A percentile compares a stretch with the other conserved stretches of the same genome.
phyloP scores from a whole-genome alignment of 35 echinoderm and acorn worm species.

The Apostichopus japonicus region DNA sequence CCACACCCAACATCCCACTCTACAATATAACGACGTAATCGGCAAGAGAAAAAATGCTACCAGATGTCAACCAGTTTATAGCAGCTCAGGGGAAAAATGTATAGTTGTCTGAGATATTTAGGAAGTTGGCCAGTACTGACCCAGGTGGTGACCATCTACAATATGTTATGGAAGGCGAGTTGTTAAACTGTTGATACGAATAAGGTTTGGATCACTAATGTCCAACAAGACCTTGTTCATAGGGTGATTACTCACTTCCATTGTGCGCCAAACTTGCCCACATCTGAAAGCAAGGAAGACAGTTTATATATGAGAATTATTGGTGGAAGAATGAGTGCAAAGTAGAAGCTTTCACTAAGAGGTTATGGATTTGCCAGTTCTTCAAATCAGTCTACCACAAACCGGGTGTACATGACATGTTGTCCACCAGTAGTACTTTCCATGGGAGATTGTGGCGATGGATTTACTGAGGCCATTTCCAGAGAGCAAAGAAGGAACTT shows the following conservation, averaged over 20 bases:
- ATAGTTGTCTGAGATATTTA: neutral
- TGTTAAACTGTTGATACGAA: neutral
- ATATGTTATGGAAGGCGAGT: neutral
- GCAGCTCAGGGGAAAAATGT: neutral
- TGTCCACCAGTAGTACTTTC: neutral
- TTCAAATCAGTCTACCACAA: constrained; percentile 37
- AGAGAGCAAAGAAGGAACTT: neutral
- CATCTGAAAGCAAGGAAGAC: neutral
- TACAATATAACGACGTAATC: no score
- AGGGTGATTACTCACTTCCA: neutral
- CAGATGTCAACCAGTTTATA: constrained; percentile 45
- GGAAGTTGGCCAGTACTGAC: neutral
- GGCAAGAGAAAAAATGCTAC: neutral
- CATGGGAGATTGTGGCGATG: constrained; percentile 37
- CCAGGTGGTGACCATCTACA: neutral
- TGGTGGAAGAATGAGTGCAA: constrained; percentile 11
- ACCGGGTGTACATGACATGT: neutral
- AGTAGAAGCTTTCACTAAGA: neutral
- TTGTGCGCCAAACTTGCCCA: neutral
- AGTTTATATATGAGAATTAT: neutral
- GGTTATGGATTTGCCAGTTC: neutral
- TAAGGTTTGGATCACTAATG: neutral
- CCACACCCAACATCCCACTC: no score
- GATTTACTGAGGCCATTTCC: constrained; percentile 32
- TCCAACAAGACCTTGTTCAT: neutral